phyloP scores from a whole-genome alignment of 2,113 vertebrate genomes.

The Empidonax alnorum region DNA sequence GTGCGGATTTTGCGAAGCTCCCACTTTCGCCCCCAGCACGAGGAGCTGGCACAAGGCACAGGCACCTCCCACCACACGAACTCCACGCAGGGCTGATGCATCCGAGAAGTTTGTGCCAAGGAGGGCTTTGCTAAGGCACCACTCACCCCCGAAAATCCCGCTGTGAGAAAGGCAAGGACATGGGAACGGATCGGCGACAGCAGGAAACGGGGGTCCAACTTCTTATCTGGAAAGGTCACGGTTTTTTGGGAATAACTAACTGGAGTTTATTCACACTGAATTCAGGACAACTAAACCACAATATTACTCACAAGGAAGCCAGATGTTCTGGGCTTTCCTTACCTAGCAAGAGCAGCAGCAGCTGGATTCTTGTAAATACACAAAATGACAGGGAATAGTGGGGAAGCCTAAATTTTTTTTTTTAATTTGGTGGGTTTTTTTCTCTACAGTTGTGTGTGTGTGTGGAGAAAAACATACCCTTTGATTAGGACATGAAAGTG shows the following conservation, averaged over 20 bases:
- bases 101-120: not conserved
- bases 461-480: not conserved
- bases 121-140: not conserved
- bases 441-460: not conserved
- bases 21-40: not conserved
- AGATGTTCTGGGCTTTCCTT: slow-evolving; percentile 12
- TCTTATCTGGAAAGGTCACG: not conserved
- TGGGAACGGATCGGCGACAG: not conserved
- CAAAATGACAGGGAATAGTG: not conserved
- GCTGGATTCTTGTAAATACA: not conserved
- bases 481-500: not conserved
- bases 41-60: not conserved
- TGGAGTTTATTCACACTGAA: not conserved
- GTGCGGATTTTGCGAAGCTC: not conserved
- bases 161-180: not conserved
- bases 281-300: not conserved
- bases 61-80: not conserved
- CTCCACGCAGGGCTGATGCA: not conserved
- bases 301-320: not conserved
- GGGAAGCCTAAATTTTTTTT: not conserved
- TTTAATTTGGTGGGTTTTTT: not conserved
- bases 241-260: not conserved
- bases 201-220: not conserved
- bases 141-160: not conserved
- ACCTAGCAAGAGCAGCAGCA: not conserved